Percentiles rank a stretch among this genome's conserved stretches.
Evolutionary conservation across 2,797 vertebrate species (phyloP).

Genomic region (Ataeniobius toweri): DNA sequence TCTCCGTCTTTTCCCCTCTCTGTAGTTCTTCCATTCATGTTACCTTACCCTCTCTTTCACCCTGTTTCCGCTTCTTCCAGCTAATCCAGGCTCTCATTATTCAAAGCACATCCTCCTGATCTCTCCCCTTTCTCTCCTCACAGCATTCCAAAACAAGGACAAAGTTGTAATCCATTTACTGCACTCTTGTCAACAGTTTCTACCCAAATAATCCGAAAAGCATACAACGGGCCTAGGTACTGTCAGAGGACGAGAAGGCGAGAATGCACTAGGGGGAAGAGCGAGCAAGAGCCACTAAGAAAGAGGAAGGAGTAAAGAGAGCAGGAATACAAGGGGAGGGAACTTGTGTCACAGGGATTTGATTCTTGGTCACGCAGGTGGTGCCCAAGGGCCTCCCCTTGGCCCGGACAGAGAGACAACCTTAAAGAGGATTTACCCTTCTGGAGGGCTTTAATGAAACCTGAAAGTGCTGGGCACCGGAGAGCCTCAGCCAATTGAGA

Average conservation of each 20-base stretch:
- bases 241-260: constrained; percentile 60
- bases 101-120: constrained; percentile 65
- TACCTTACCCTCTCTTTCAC: constrained; percentile 64
- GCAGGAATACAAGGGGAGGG: constrained; percentile 50
- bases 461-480: constrained; percentile 83
- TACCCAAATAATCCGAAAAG: constrained; percentile 79
- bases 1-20: constrained; percentile 31
- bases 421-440: constrained; percentile 95
- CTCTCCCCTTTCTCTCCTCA: constrained; percentile 64
- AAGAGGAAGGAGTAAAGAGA: constrained; percentile 39
- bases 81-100: constrained; percentile 67
- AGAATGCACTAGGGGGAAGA: constrained; percentile 52
- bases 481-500: constrained; percentile 75
- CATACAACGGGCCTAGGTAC: constrained; percentile 73
- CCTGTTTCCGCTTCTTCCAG: constrained; percentile 57
- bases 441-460: constrained; percentile 90
- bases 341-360: constrained; percentile 76
- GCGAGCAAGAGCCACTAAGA: constrained; percentile 20
- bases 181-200: constrained; percentile 78
- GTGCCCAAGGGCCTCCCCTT: constrained; percentile 74
- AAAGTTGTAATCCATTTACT: constrained; percentile 84
- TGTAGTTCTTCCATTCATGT: constrained; percentile 37
- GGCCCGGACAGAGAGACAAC: constrained; percentile 84
- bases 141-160: constrained; percentile 76
- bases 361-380: constrained; percentile 83